These are phyloP conservation scores for Rhodophaea formosa DNA, from an alignment of 2,888 invertebrate species.

Conservation along the genomic window DNA sequence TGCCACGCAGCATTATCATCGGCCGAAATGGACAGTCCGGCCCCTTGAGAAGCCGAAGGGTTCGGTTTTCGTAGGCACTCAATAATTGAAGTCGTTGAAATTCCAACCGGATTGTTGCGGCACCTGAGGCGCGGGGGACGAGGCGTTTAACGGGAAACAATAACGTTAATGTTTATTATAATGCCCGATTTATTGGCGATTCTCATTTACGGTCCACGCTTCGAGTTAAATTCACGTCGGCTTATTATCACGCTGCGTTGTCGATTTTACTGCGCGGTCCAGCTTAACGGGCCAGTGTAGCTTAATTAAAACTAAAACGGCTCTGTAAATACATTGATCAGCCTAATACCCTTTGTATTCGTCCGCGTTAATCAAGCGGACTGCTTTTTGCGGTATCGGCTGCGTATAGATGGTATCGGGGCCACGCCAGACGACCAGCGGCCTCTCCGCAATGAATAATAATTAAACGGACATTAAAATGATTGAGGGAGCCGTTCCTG, in stretches of 20 bases:
- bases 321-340: slow-evolving; percentile 64
- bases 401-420: slow-evolving; percentile 41
- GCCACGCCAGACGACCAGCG: slow-evolving; percentile 39
- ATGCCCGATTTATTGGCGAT: slow-evolving; percentile 76
- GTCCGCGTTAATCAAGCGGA: slow-evolving; percentile 46
- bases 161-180: slow-evolving; percentile 78
- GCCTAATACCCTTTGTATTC: slow-evolving; percentile 50
- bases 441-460: slow-evolving; percentile 54
- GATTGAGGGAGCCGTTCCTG: slow-evolving; percentile 56
- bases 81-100: slow-evolving; percentile 80
- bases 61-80: slow-evolving; percentile 73
- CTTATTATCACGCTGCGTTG: slow-evolving; percentile 62
- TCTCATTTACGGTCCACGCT: slow-evolving; percentile 65
- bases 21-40: slow-evolving; percentile 71
- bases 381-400: slow-evolving; percentile 48
- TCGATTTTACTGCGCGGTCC: slow-evolving; percentile 64
- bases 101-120: slow-evolving; percentile 73
- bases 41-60: slow-evolving; percentile 75
- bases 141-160: slow-evolving; percentile 67
- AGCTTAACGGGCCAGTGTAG: slow-evolving; percentile 59
- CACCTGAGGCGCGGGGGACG: slow-evolving; percentile 50
- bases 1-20: slow-evolving; percentile 65
- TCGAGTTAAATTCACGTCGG: slow-evolving; percentile 60
- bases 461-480: slow-evolving; percentile 63
- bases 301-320: slow-evolving; percentile 77